Evolutionary conservation across 2,797 vertebrate species (phyloP).

Genomic region (Notamacropus eugenii): DNA sequence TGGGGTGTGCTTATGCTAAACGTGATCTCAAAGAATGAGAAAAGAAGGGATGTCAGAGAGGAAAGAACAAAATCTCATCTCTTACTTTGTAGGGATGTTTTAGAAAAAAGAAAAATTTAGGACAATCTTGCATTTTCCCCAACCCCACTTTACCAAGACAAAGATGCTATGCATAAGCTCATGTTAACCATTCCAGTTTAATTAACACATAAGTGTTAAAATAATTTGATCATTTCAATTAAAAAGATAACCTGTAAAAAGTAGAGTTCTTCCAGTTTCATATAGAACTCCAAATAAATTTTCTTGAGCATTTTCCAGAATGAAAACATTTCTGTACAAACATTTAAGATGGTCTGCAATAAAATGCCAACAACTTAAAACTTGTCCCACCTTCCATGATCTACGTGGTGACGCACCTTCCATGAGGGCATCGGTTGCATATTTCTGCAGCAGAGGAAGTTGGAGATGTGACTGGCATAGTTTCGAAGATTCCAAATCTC

Average conservation of each 20-base stretch:
- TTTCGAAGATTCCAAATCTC: slow-evolving; percentile 83
- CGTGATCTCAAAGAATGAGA: slow-evolving; percentile 46
- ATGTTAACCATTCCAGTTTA: slow-evolving; percentile 80
- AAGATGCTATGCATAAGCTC: slow-evolving; percentile 59
- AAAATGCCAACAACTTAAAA: slow-evolving; percentile 68
- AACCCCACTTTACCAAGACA: slow-evolving; percentile 49
- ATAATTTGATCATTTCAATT: slow-evolving; percentile 65
- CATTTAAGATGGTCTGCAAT: slow-evolving; percentile 75
- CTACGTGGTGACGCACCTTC: slow-evolving; percentile 61
- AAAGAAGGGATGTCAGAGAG: slow-evolving; percentile 40
- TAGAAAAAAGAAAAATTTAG: slow-evolving; percentile 65
- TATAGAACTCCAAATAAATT: slow-evolving; percentile 84
- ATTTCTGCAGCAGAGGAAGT: slow-evolving; percentile 78
- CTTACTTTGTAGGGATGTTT: slow-evolving; percentile 20
- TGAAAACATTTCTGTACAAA: slow-evolving; percentile 81
- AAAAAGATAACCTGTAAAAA: slow-evolving; percentile 73
- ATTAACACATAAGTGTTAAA: slow-evolving; percentile 80
- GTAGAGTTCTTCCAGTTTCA: slow-evolving; percentile 85
- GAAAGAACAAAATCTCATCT: slow-evolving; percentile 46
- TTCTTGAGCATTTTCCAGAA: slow-evolving; percentile 79
- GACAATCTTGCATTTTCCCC: slow-evolving; percentile 68
- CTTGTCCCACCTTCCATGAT: slow-evolving; percentile 43
- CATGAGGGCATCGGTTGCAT: slow-evolving; percentile 72
- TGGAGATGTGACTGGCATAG: slow-evolving; percentile 86
- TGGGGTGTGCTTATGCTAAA: slow-evolving; percentile 55